phyloP scores from a whole-genome alignment of 2,888 invertebrate genomes.

The Pheosia gnoma region DNA sequence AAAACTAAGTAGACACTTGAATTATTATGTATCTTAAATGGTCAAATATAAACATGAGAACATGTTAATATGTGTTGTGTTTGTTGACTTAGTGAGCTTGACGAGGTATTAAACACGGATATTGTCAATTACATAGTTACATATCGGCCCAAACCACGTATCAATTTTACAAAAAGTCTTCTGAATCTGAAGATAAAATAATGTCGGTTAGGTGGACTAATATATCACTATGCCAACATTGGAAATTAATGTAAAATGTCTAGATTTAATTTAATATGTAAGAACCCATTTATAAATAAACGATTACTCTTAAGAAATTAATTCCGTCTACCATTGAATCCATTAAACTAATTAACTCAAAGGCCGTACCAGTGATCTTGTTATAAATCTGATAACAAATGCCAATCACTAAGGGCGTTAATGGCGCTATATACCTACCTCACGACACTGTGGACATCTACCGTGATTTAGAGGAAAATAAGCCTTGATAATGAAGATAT shows the following conservation, averaged over 20 bases:
- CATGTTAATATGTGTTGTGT: background rate
- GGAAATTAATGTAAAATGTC: too few species aligned
- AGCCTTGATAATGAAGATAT: background rate
- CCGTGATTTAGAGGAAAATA: background rate
- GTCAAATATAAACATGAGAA: slow-evolving; percentile 14
- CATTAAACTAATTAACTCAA: slow-evolving; percentile 24
- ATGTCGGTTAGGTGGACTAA: too few species aligned
- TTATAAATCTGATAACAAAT: slow-evolving; percentile 42
- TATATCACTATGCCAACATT: too few species aligned
- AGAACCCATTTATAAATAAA: too few species aligned
- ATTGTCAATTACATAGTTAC: background rate
- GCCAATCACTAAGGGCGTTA: slow-evolving; percentile 47
- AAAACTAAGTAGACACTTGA: slow-evolving; percentile 24
- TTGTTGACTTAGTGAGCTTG: background rate
- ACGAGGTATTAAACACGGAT: background rate
- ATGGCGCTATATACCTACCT: slow-evolving; percentile 15
- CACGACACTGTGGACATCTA: background rate
- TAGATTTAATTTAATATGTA: too few species aligned
- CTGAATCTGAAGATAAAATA: too few species aligned
- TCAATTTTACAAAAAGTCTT: too few species aligned
- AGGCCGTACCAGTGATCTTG: slow-evolving; percentile 27
- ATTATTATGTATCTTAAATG: slow-evolving; percentile 24
- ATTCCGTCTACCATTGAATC: background rate
- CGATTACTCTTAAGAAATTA: background rate
- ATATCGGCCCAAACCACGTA: too few species aligned